A percentile compares a stretch with the other conserved stretches of the same genome.
These are phyloP conservation scores for Tubulanus polymorphus DNA, from an alignment of 2,888 invertebrate species.

Conservation along the genomic window DNA sequence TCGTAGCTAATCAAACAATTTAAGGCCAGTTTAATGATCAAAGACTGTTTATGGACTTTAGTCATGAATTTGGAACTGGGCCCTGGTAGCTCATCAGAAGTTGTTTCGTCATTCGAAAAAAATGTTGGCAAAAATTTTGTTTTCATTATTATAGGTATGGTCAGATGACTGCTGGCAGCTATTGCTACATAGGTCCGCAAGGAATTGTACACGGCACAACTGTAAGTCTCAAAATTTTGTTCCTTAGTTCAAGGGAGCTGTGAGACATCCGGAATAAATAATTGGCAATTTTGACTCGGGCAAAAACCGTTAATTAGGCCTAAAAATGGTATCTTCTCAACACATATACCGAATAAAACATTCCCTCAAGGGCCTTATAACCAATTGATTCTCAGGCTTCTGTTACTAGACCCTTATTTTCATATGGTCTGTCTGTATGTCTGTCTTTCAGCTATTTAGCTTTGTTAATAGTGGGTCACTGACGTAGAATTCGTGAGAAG, in stretches of 20 bases:
- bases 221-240: too few relatives aligned
- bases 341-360: too few relatives aligned
- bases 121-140: too few relatives aligned
- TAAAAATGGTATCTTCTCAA: too few relatives aligned
- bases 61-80: too few relatives aligned
- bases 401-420: not conserved
- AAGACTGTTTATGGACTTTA: too few relatives aligned
- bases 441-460: too few relatives aligned
- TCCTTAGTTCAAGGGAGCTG: not conserved
- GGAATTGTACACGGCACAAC: constrained; percentile 66
- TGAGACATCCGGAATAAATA: too few relatives aligned
- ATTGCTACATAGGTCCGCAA: constrained; percentile 64
- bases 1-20: not conserved
- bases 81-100: too few relatives aligned
- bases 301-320: too few relatives aligned
- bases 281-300: too few relatives aligned
- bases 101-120: too few relatives aligned
- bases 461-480: constrained; percentile 5
- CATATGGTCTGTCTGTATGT: not conserved
- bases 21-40: not conserved
- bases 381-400: constrained; percentile 2
- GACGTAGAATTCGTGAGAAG: not conserved
- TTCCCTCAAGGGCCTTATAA: not conserved
- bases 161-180: constrained; percentile 65
- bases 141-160: constrained; percentile 56